Conservation (phyloP, 2,888 invertebrate species). For the Himalopsyche japonica region DNA sequence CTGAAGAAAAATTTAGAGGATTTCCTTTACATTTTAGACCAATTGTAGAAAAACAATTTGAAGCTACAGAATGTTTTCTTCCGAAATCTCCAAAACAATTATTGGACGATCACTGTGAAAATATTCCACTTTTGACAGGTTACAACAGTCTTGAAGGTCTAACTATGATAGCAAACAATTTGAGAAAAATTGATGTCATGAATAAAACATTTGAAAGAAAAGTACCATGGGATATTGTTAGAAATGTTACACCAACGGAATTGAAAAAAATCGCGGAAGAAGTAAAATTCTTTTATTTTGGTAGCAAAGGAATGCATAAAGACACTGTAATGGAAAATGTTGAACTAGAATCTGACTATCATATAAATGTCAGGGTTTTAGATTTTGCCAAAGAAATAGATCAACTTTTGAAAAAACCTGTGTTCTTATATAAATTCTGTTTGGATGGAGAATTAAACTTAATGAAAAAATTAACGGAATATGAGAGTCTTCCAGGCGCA, state of each 20-base stretch:
- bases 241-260: slow-evolving; percentile 46
- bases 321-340: slow-evolving; percentile 35
- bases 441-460: slow-evolving; percentile 26
- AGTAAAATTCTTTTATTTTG: slow-evolving; percentile 52
- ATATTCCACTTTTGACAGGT: slow-evolving; percentile 28
- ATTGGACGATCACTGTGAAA: slow-evolving; percentile 11
- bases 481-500: slow-evolving; percentile 14
- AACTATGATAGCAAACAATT: background rate
- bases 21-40: slow-evolving; percentile 31
- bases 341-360: slow-evolving; percentile 27
- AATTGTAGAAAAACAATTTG: slow-evolving; percentile 33
- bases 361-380: slow-evolving; percentile 18
- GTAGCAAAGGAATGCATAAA: slow-evolving; percentile 45
- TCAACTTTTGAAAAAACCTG: slow-evolving; percentile 11
- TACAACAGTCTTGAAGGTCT: slow-evolving; percentile 31
- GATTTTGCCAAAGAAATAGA: slow-evolving; percentile 15
- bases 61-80: slow-evolving; percentile 30
- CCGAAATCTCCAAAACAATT: slow-evolving; percentile 12
- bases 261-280: slow-evolving; percentile 46
- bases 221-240: slow-evolving; percentile 54
- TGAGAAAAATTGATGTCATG: slow-evolving; percentile 43
- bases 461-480: slow-evolving; percentile 11
- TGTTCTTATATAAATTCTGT: slow-evolving; percentile 33
- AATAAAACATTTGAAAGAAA: slow-evolving; percentile 46
- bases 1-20: slow-evolving; percentile 24